These are phyloP conservation scores for Oscheius sp. DNA, from an alignment of 2,888 invertebrate species.

Conservation along the genomic window DNA sequence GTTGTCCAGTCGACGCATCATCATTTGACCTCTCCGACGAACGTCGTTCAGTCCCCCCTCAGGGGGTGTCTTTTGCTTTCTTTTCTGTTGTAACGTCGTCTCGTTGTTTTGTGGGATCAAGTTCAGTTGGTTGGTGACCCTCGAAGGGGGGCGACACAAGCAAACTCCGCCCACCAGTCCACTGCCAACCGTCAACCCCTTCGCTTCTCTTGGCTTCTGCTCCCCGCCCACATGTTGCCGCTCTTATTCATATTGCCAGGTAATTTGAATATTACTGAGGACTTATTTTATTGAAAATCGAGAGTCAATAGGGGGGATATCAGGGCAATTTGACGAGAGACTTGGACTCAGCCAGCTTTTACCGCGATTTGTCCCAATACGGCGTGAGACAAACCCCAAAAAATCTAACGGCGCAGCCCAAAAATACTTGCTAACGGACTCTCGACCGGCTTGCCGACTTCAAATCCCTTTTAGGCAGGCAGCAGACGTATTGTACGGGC, in stretches of 20 bases:
- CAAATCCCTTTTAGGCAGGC: conserved; percentile 16
- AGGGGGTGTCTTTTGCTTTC: neutral
- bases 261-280: too few species aligned
- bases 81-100: conserved; percentile 26
- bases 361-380: neutral
- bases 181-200: conserved; percentile 15
- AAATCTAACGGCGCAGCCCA: neutral
- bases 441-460: conserved; percentile 34
- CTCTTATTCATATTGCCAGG: conserved; percentile 32
- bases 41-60: conserved; percentile 6
- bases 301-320: neutral
- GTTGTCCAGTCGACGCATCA: conserved; percentile 24
- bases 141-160: conserved; percentile 24
- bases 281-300: too few species aligned
- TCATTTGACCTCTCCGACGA: conserved; percentile 20
- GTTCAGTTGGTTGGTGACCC: conserved; percentile 30
- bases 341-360: neutral
- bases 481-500: conserved; percentile 5
- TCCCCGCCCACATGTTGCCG: conserved; percentile 24
- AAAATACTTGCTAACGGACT: conserved; percentile 29
- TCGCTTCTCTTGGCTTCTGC: too few species aligned
- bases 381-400: too few species aligned
- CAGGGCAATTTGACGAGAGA: too few species aligned
- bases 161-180: conserved; percentile 15
- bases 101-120: conserved; percentile 32